Evolutionary conservation across 2,888 invertebrate species (phyloP).

Genomic region (Meiosimyza decipiens): DNA sequence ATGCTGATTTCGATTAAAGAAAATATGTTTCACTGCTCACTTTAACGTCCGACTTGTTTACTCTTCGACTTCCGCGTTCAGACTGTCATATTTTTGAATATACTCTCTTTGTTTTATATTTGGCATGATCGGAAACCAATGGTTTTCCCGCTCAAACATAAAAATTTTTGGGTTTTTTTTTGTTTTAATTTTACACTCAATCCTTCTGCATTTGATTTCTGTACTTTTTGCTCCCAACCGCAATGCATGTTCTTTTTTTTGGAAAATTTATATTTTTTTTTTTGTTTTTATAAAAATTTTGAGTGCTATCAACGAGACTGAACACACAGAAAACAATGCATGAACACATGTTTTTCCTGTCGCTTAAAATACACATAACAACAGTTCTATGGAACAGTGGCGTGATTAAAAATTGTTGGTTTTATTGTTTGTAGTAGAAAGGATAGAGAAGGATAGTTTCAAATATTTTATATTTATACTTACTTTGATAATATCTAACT

Average conservation of each 20-base stretch:
- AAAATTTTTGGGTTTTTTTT: constrained; percentile 34
- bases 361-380: constrained; percentile 39
- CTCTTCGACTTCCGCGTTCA: constrained; percentile 37
- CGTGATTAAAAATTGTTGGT: too few relatives aligned
- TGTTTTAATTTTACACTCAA: background rate
- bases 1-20: constrained; percentile 1
- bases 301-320: constrained; percentile 39
- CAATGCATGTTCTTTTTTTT: constrained; percentile 53
- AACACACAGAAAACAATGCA: constrained; percentile 39
- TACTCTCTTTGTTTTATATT: constrained; percentile 24
- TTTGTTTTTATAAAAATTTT: constrained; percentile 38
- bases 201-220: constrained; percentile 29
- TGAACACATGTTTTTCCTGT: constrained; percentile 46
- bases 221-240: constrained; percentile 23
- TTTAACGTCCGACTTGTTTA: background rate
- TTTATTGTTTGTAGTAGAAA: too few relatives aligned
- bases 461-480: too few relatives aligned
- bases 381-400: constrained; percentile 22
- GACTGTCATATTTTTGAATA: constrained; percentile 49
- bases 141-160: constrained; percentile 46
- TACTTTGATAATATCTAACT: too few relatives aligned
- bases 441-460: too few relatives aligned
- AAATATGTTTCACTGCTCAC: constrained; percentile 2
- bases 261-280: constrained; percentile 32
- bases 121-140: constrained; percentile 22